These are phyloP conservation scores for Rhagium mordax DNA, from an alignment of 2,888 invertebrate species.

Conservation along the genomic window DNA sequence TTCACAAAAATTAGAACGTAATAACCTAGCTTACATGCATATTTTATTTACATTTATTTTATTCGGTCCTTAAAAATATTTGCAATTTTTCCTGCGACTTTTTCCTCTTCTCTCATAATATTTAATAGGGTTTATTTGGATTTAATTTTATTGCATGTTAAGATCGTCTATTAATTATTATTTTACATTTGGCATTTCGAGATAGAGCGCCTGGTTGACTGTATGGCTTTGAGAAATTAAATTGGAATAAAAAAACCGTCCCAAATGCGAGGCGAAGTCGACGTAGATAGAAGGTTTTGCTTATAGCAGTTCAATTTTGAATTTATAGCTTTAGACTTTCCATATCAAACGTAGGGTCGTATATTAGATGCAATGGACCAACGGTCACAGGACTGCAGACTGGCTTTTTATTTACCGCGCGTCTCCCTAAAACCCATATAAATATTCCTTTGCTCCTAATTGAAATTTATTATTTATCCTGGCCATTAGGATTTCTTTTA, in stretches of 20 bases:
- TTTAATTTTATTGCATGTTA: too few species aligned
- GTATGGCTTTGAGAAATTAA: neutral
- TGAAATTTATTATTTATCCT: constrained; percentile 42
- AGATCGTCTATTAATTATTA: too few species aligned
- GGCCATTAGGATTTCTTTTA: constrained; percentile 27
- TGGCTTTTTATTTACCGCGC: constrained; percentile 46
- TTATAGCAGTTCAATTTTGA: constrained; percentile 65
- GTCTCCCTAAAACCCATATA: constrained; percentile 33
- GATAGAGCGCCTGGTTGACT: neutral
- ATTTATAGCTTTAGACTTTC: constrained; percentile 63
- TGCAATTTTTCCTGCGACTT: too few species aligned
- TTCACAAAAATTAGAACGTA: too few species aligned
- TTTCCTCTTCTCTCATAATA: too few species aligned
- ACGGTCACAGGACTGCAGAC: constrained; percentile 57
- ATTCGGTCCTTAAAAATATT: too few species aligned
- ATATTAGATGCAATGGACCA: constrained; percentile 62
- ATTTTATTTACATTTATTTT: too few species aligned
- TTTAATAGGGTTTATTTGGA: too few species aligned
- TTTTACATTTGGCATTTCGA: neutral
- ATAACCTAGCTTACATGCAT: too few species aligned
- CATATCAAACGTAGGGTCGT: constrained; percentile 61
- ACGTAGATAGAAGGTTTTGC: constrained; percentile 62
- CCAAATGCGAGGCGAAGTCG: constrained; percentile 46
- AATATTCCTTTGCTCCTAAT: constrained; percentile 44
- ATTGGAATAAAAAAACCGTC: neutral